Percentiles rank a stretch among this genome's conserved stretches.
Evolutionary conservation across 2,888 invertebrate species (phyloP).

Genomic region (Psylliodes chrysocephalus): DNA sequence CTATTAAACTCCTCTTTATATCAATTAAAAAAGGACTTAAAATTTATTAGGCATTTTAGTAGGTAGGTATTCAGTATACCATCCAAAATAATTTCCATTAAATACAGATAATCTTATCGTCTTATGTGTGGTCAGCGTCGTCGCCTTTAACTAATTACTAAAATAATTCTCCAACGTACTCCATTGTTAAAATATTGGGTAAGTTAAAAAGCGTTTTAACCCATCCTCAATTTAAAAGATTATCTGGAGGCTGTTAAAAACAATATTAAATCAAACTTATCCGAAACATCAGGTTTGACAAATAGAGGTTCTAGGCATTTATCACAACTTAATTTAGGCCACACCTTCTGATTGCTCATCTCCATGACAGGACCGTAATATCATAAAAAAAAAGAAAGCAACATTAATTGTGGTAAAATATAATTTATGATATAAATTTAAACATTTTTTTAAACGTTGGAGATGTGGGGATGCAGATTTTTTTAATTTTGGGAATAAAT

Average conservation of each 20-base stretch:
- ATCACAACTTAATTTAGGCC: constrained; percentile 59
- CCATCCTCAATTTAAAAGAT: constrained; percentile 9
- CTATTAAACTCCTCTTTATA: no score
- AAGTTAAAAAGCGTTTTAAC: not conserved
- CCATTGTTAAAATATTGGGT: not conserved
- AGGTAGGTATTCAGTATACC: no score
- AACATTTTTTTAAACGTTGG: no score
- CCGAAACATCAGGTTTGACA: constrained; percentile 33
- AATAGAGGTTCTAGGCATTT: constrained; percentile 53
- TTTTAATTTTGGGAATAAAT: no score
- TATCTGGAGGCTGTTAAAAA: constrained; percentile 23
- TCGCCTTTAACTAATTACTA: not conserved
- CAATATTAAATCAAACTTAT: constrained; percentile 37
- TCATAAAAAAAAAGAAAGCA: no score
- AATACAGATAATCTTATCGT: no score
- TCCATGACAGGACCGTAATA: constrained; percentile 37
- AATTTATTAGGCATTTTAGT: no score
- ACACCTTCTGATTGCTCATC: constrained; percentile 49
- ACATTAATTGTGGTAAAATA: no score
- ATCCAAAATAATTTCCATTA: no score
- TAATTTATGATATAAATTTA: no score
- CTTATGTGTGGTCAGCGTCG: not conserved
- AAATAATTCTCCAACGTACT: not conserved
- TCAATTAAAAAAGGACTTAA: no score
- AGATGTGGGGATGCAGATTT: no score